phyloP scores from a whole-genome alignment of 2,113 vertebrate species.

The Colossoma macropomum region DNA sequence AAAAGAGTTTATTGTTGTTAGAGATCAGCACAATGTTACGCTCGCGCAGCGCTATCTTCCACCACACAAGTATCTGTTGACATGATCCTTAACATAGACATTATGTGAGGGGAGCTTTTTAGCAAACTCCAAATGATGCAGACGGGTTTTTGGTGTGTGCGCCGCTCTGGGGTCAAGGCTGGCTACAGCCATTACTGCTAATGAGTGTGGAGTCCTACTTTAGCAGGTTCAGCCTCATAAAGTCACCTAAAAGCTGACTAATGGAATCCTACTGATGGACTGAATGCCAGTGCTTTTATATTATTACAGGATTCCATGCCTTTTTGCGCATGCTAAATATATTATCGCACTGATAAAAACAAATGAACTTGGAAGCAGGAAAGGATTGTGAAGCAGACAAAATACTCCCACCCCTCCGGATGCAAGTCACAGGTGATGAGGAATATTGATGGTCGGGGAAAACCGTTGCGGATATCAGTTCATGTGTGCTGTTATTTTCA shows the following conservation, averaged over 20 bases:
- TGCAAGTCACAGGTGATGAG: constrained; percentile 38
- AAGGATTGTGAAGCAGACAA: constrained; percentile 36
- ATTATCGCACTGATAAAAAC: constrained; percentile 70
- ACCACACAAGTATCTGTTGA: constrained; percentile 84
- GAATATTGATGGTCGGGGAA: constrained; percentile 35
- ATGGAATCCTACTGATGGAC: constrained; percentile 80
- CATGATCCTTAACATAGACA: constrained; percentile 86
- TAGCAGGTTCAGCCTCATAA: constrained; percentile 81
- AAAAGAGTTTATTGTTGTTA: constrained; percentile 74
- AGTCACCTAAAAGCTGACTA: constrained; percentile 82
- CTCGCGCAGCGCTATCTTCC: constrained; percentile 72
- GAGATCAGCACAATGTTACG: constrained; percentile 73
- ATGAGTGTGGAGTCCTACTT: constrained; percentile 85
- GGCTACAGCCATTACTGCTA: constrained; percentile 81
- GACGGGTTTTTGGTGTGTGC: constrained; percentile 73
- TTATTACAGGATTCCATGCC: constrained; percentile 68
- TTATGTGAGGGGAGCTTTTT: constrained; percentile 82
- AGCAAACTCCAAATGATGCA: constrained; percentile 82
- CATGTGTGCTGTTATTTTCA: constrained; percentile 39
- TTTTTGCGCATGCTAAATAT: constrained; percentile 69
- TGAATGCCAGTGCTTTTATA: constrained; percentile 72
- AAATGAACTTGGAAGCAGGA: constrained; percentile 66
- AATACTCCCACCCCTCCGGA: constrained; percentile 6
- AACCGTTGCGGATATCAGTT: constrained; percentile 41
- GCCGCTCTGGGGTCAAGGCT: constrained; percentile 75